phyloP scores from a whole-genome alignment of 2,797 vertebrate species.

The Novumbra hubbsi region DNA sequence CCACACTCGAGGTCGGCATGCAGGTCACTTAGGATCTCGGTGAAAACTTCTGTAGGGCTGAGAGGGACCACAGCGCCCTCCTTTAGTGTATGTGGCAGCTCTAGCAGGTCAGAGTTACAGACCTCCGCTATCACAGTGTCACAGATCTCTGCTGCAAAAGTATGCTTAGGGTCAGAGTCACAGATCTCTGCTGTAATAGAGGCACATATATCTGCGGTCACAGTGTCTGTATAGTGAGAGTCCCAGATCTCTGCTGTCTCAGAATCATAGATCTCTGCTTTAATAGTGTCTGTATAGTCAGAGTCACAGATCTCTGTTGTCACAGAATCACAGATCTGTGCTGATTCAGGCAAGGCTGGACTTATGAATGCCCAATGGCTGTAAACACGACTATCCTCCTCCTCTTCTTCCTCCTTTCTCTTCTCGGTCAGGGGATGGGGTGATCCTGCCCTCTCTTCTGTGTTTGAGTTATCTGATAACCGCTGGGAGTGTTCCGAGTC shows the following conservation, averaged over 20 bases:
- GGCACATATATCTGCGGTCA: neutral
- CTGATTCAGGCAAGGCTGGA: neutral
- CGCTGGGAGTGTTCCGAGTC: conserved; percentile 27
- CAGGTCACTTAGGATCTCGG: conserved; percentile 18
- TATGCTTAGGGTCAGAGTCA: neutral
- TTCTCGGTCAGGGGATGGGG: neutral
- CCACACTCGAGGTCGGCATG: conserved; percentile 8
- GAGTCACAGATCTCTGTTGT: neutral
- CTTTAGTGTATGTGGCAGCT: neutral
- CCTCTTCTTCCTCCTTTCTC: conserved; percentile 23
- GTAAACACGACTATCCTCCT: conserved; percentile 19
- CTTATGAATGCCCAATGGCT: conserved; percentile 30
- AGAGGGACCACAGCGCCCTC: neutral
- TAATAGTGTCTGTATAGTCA: neutral
- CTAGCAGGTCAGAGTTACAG: conserved; percentile 3
- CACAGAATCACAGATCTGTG: neutral
- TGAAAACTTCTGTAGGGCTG: conserved; percentile 19
- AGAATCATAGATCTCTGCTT: conserved; percentile 21
- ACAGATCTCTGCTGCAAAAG: neutral
- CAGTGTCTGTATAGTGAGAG: neutral
- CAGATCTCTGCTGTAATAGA: neutral
- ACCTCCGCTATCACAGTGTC: conserved; percentile 16
- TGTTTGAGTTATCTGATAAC: conserved; percentile 23
- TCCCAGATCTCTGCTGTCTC: neutral
- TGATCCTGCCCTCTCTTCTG: conserved; percentile 23